These are phyloP conservation scores for Kryptopterus vitreolus DNA, from an alignment of 2,797 vertebrate species.

Conservation along the genomic window DNA sequence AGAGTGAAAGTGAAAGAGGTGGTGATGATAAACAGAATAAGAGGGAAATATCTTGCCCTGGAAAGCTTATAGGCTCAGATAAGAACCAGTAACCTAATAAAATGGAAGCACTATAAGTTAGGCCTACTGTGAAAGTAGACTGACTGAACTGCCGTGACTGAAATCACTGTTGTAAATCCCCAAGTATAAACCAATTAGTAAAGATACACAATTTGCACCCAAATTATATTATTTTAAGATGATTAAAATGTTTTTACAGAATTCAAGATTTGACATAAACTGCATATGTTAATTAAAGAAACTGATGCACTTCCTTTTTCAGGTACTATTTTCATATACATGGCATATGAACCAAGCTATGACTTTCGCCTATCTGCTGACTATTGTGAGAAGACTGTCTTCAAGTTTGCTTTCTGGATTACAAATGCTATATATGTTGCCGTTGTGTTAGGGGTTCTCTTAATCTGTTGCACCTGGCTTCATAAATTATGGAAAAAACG, in stretches of 20 bases:
- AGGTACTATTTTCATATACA: slow-evolving; percentile 37
- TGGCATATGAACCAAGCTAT: slow-evolving; percentile 36
- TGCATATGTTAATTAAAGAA: neutral
- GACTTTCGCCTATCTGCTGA: neutral
- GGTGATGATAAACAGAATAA: neutral
- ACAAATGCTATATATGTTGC: slow-evolving; percentile 46
- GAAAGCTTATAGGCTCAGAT: neutral
- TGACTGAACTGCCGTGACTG: neutral
- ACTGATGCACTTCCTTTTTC: slow-evolving; percentile 8
- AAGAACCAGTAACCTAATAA: neutral
- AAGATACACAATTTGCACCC: neutral
- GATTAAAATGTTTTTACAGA: neutral
- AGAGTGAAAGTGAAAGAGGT: neutral
- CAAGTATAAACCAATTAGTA: neutral
- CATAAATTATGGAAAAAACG: neutral
- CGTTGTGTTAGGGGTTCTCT: slow-evolving; percentile 16
- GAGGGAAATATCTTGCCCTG: neutral
- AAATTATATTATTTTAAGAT: no score
- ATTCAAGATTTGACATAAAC: neutral
- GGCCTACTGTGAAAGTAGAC: neutral
- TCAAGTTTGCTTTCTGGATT: slow-evolving; percentile 58
- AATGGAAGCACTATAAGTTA: neutral
- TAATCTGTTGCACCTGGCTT: neutral
- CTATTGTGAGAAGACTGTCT: slow-evolving; percentile 40
- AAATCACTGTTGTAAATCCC: neutral